phyloP scores from a whole-genome alignment of 2,888 invertebrate genomes.

The Tridacna crocea region DNA sequence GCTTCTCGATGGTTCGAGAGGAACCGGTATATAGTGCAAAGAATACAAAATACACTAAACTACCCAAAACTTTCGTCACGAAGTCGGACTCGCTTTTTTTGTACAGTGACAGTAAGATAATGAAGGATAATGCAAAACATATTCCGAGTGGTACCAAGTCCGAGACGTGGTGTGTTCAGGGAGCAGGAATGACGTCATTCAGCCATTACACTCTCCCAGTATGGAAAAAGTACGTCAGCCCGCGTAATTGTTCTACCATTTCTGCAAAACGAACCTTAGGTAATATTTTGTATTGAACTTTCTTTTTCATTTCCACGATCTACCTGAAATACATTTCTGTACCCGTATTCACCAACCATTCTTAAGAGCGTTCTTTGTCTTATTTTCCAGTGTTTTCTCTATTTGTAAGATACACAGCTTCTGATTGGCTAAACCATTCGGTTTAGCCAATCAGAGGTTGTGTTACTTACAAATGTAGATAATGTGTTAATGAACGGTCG shows the following conservation, averaged over 20 bases:
- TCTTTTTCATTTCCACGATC: too few species aligned
- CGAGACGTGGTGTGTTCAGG: not conserved
- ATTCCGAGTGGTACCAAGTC: not conserved
- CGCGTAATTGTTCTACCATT: not conserved
- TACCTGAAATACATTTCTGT: too few species aligned
- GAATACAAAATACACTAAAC: not conserved
- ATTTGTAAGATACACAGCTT: too few species aligned
- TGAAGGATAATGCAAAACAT: slow-evolving; percentile 1
- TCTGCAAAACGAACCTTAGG: not conserved
- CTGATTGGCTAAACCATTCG: too few species aligned
- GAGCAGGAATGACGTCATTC: not conserved
- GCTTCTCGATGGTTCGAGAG: slow-evolving; percentile 20
- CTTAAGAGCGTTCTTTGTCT: too few species aligned
- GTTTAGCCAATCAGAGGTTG: too few species aligned
- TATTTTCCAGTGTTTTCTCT: too few species aligned
- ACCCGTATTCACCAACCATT: too few species aligned
- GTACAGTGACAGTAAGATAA: slow-evolving; percentile 47
- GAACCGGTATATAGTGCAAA: not conserved
- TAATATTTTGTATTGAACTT: not conserved
- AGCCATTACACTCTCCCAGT: not conserved
- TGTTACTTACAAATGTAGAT: too few species aligned
- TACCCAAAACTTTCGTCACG: slow-evolving; percentile 53
- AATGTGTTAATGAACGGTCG: too few species aligned
- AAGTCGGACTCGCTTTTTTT: slow-evolving; percentile 42
- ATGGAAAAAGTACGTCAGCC: slow-evolving; percentile 19